These are phyloP conservation scores for Brachyhypopomus gauderio DNA, from an alignment of 2,113 vertebrate species.

Conservation along the genomic window DNA sequence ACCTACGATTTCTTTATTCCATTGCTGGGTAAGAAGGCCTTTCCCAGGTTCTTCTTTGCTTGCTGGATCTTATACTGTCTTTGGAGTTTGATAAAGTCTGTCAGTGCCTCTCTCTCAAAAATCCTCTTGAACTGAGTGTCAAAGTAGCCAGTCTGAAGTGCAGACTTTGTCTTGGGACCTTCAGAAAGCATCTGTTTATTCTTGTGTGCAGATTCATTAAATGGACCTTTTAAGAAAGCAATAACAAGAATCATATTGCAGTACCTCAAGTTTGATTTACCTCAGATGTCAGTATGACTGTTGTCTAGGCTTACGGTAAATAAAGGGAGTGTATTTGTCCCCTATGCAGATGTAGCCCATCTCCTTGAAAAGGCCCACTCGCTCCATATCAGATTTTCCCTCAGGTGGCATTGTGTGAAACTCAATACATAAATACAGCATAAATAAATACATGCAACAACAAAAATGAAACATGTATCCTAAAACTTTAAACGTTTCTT, in stretches of 20 bases:
- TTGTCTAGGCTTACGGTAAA: constrained; percentile 53
- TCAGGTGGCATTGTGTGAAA: constrained; percentile 71
- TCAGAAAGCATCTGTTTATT: constrained; percentile 81
- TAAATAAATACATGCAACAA: not conserved
- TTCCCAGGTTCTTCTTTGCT: constrained; percentile 82
- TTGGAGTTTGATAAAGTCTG: constrained; percentile 74
- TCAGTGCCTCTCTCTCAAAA: constrained; percentile 81
- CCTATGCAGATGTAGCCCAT: constrained; percentile 84
- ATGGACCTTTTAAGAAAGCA: constrained; percentile 72
- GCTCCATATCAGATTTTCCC: constrained; percentile 85
- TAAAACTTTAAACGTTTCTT: too few relatives aligned
- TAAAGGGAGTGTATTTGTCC: constrained; percentile 77
- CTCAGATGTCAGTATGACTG: not conserved
- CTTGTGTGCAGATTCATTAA: constrained; percentile 83
- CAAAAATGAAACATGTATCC: not conserved
- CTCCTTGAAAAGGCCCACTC: constrained; percentile 86
- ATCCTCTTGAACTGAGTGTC: constrained; percentile 78
- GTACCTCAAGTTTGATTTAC: not conserved
- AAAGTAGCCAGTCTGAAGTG: constrained; percentile 84
- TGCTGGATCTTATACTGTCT: constrained; percentile 76
- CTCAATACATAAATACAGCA: not conserved
- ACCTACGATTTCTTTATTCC: constrained; percentile 82
- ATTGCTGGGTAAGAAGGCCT: constrained; percentile 81
- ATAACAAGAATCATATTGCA: not conserved
- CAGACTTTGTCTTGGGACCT: constrained; percentile 70